Conservation (phyloP, 2,113 vertebrate genomes). For the Pachycephala philippinensis region DNA sequence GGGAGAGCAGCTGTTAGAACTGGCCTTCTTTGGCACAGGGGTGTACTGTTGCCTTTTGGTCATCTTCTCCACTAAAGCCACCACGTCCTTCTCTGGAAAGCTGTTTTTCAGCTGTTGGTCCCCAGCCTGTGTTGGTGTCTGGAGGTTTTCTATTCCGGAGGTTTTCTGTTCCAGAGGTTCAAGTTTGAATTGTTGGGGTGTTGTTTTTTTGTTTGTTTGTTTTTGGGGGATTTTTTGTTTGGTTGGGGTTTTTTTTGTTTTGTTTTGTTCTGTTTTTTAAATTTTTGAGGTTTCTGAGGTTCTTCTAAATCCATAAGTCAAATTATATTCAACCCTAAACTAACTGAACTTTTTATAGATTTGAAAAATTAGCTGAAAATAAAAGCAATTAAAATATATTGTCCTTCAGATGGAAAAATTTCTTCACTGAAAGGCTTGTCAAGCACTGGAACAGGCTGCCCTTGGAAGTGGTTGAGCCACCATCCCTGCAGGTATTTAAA, state of each 20-base stretch:
- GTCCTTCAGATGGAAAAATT: background rate
- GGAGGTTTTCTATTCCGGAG: background rate
- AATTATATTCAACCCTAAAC: background rate
- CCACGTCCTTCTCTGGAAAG: rapidly evolving
- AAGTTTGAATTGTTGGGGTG: background rate
- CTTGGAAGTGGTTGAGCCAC: background rate
- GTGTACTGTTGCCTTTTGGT: background rate
- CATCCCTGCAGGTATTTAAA: background rate
- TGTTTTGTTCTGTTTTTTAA: background rate
- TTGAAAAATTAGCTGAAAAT: background rate
- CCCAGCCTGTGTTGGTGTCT: background rate
- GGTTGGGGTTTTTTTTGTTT: background rate
- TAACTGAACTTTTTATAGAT: background rate
- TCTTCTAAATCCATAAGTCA: background rate
- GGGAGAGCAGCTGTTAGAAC: background rate
- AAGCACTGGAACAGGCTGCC: background rate
- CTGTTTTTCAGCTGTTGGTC: background rate
- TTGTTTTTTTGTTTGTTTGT: background rate
- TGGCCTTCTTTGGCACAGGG: background rate
- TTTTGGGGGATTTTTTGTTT: background rate
- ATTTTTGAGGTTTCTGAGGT: background rate
- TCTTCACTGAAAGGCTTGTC: background rate
- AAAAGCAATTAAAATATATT: background rate
- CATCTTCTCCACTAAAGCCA: background rate
- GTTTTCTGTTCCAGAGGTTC: background rate